A percentile compares a stretch with the other conserved stretches of the same genome.
These are phyloP conservation scores for Dromiciops gliroides DNA, from an alignment of 2,113 vertebrate genomes.

Conservation along the genomic window DNA sequence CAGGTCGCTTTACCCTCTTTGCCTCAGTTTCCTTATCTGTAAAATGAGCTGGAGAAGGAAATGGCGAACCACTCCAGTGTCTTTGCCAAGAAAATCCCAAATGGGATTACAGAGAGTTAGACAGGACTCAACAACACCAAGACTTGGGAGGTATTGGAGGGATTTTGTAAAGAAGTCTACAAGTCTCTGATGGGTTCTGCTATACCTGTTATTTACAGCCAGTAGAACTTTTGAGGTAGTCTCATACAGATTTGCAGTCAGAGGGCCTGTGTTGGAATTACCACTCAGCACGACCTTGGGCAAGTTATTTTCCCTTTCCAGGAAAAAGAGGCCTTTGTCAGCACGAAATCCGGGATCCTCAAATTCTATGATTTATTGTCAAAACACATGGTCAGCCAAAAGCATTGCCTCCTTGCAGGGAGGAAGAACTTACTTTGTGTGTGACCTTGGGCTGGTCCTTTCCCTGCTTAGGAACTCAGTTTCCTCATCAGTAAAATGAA, in stretches of 20 bases:
- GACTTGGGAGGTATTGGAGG: neutral
- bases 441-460: neutral
- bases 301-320: neutral
- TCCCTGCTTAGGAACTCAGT: neutral
- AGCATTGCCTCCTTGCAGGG: neutral
- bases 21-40: neutral
- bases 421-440: neutral
- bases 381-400: neutral
- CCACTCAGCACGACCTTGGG: neutral
- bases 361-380: neutral
- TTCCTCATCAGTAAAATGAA: neutral
- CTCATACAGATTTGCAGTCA: neutral
- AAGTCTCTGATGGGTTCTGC: neutral
- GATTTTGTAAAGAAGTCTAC: neutral
- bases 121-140: neutral
- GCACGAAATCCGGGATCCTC: neutral
- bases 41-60: neutral
- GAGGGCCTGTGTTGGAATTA: neutral
- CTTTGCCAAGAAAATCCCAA: neutral
- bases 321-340: neutral
- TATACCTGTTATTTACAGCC: neutral
- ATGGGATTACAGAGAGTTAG: too few relatives aligned
- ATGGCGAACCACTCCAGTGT: neutral
- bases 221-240: neutral
- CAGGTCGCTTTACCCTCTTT: neutral